These are phyloP conservation scores for Microctenopoma steveboyesi DNA, from an alignment of 2,797 vertebrate species.

Conservation along the genomic window DNA sequence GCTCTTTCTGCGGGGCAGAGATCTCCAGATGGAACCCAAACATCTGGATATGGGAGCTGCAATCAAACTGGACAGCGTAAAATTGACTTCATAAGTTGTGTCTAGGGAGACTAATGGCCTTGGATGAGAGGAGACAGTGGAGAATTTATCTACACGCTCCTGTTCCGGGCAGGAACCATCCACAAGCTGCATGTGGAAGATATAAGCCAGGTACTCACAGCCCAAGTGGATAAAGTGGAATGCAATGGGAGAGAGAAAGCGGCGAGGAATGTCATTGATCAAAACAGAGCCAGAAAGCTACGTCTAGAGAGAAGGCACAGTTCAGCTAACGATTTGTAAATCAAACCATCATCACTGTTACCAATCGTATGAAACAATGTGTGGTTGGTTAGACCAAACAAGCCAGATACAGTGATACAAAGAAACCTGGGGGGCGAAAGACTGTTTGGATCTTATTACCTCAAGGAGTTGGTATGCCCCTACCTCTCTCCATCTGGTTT, in stretches of 20 bases:
- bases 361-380: constrained; percentile 11
- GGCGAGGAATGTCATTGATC: constrained; percentile 79
- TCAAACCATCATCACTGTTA: constrained; percentile 27
- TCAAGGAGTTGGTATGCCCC: constrained; percentile 91
- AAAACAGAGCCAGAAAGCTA: constrained; percentile 48
- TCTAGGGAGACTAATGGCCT: constrained; percentile 82
- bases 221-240: constrained; percentile 80
- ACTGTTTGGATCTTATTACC: constrained; percentile 85
- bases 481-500: constrained; percentile 88
- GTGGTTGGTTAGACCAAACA: constrained; percentile 43
- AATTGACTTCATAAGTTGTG: constrained; percentile 85
- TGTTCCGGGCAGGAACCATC: constrained; percentile 77
- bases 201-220: constrained; percentile 84
- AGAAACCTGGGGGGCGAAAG: constrained; percentile 64
- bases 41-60: constrained; percentile 81
- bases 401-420: constrained; percentile 48
- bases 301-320: constrained; percentile 30
- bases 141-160: constrained; percentile 82
- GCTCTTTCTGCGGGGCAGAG: constrained; percentile 64
- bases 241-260: constrained; percentile 65
- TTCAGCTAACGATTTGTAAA: constrained; percentile 28
- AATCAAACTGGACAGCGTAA: constrained; percentile 85
- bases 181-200: constrained; percentile 84
- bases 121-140: constrained; percentile 73
- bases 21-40: constrained; percentile 64